These are phyloP conservation scores for Dasyornis broadbenti DNA, from an alignment of 2,113 vertebrate genomes.

Conservation along the genomic window DNA sequence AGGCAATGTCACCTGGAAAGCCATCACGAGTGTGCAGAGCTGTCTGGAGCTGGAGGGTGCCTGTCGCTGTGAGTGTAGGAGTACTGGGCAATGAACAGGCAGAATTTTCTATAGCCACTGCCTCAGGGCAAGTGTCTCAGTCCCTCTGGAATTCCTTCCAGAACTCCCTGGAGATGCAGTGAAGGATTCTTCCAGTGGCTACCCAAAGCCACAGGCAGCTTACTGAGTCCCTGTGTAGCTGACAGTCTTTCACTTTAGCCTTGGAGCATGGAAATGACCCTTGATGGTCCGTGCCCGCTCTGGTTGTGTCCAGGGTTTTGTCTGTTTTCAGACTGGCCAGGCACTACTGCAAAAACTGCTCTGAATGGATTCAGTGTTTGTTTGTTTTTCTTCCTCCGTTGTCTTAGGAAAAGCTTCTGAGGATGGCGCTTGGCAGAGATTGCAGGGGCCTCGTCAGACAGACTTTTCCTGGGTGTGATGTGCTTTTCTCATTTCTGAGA, in stretches of 20 bases:
- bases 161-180: not conserved
- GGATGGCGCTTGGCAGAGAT: not conserved
- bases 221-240: not conserved
- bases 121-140: not conserved
- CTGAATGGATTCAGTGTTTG: not conserved
- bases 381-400: not conserved
- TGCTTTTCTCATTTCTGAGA: not conserved
- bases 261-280: not conserved
- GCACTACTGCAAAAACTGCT: not conserved
- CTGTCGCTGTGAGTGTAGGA: not conserved
- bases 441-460: not conserved
- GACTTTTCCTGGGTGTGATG: not conserved
- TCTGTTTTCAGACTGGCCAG: not conserved
- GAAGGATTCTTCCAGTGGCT: not conserved
- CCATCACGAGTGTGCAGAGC: accelerated
- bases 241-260: not conserved
- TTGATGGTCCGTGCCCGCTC: not conserved
- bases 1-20: not conserved
- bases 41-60: not conserved
- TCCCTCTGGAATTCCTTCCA: not conserved
- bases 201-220: not conserved
- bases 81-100: not conserved
- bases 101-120: not conserved
- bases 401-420: not conserved
- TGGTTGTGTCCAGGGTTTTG: not conserved